A percentile compares a stretch with the other conserved stretches of the same genome.
Conservation (phyloP, 2,113 vertebrate species). For the Deroptyus accipitrinus region DNA sequence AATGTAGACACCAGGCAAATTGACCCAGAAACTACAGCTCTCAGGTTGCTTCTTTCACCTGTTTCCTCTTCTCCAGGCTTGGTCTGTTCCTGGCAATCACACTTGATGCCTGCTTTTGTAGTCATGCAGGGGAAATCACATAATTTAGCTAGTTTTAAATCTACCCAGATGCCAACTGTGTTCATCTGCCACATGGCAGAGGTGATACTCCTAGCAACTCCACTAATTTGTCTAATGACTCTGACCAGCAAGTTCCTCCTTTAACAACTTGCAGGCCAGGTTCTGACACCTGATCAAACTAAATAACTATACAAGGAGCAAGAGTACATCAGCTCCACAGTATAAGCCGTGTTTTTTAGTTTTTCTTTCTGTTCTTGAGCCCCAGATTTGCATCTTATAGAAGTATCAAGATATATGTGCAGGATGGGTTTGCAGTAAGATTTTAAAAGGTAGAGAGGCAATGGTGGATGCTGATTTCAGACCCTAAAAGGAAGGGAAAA, state of each 20-base stretch:
- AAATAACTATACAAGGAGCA: background rate
- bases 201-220: background rate
- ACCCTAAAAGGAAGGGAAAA: background rate
- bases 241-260: background rate
- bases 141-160: background rate
- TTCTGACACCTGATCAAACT: no score
- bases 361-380: background rate
- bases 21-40: background rate
- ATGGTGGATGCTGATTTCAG: background rate
- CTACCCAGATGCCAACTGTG: background rate
- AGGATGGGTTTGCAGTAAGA: background rate
- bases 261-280: background rate
- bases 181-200: background rate
- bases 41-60: background rate
- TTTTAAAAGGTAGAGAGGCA: background rate
- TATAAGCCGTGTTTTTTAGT: accelerated
- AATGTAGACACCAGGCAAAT: background rate
- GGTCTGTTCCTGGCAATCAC: background rate
- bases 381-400: background rate
- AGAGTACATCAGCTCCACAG: accelerated
- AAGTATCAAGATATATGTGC: background rate
- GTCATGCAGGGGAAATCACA: accelerated
- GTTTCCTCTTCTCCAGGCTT: background rate
- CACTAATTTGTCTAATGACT: background rate
- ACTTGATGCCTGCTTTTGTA: background rate